Conservation (phyloP, 2,797 vertebrate genomes). For the Oreonectes daqikongensis region DNA sequence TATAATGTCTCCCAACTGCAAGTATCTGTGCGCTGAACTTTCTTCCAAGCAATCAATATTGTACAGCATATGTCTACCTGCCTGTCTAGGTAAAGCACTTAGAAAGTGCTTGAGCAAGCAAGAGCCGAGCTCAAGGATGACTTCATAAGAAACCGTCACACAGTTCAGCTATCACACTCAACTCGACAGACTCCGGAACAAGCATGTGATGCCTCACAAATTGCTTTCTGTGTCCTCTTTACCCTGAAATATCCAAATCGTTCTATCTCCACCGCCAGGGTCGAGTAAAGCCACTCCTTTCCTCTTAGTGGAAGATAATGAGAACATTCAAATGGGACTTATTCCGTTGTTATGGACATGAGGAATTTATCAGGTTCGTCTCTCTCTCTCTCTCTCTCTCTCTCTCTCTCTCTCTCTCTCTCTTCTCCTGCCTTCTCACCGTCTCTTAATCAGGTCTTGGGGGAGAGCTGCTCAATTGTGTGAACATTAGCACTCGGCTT, state of each 20-base stretch:
- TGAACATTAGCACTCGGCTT: conserved; percentile 48
- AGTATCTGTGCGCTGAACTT: background rate
- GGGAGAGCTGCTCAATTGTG: conserved; percentile 57
- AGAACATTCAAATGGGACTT: conserved; percentile 69
- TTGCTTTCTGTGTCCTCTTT: conserved; percentile 28
- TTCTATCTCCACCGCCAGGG: conserved; percentile 5
- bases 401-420: background rate
- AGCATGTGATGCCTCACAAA: conserved; percentile 34
- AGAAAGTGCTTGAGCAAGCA: conserved; percentile 38
- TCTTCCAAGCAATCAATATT: conserved; percentile 28
- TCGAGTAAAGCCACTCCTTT: conserved; percentile 14
- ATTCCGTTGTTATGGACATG: conserved; percentile 66
- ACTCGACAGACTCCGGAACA: conserved; percentile 25
- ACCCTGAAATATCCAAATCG: conserved; percentile 22
- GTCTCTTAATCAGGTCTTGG: conserved; percentile 68
- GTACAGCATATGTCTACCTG: conserved; percentile 21
- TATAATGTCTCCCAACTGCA: background rate
- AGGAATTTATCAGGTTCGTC: conserved; percentile 35
- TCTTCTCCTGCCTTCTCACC: conserved; percentile 44
- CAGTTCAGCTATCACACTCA: conserved; percentile 24
- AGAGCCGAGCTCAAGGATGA: conserved; percentile 10
- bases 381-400: background rate
- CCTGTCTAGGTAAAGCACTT: conserved; percentile 32
- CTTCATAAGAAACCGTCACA: conserved; percentile 30
- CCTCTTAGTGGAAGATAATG: conserved; percentile 48